These are phyloP conservation scores for Atethmia centrago DNA, from an alignment of 2,888 invertebrate genomes.

Conservation along the genomic window DNA sequence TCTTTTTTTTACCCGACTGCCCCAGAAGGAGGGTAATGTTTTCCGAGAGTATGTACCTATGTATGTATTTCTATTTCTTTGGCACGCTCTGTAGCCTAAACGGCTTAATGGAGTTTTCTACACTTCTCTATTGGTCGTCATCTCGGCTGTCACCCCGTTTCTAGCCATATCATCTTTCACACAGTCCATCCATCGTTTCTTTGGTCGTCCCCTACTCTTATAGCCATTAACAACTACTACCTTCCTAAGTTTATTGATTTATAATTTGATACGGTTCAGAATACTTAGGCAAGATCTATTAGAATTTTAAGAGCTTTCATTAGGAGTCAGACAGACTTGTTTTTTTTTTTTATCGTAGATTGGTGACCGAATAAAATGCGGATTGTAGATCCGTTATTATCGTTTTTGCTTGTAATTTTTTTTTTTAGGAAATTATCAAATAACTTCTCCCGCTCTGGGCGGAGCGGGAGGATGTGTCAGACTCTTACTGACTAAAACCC, in stretches of 20 bases:
- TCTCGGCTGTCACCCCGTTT: neutral
- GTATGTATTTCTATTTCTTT: too few species aligned
- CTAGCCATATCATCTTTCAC: neutral
- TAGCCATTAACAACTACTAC: too few species aligned
- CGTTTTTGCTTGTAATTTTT: neutral
- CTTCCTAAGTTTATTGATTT: too few species aligned
- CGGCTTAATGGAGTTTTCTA: too few species aligned
- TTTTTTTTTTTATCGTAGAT: neutral
- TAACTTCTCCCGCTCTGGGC: too few species aligned
- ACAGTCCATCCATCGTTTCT: neutral
- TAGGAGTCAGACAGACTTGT: neutral
- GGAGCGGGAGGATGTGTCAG: too few species aligned
- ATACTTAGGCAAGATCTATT: neutral
- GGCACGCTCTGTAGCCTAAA: too few species aligned
- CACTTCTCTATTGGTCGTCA: neutral
- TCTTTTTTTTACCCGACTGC: too few species aligned
- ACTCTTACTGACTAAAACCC: too few species aligned
- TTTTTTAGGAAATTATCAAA: too few species aligned
- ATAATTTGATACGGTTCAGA: neutral
- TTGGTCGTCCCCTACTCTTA: neutral
- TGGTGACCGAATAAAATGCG: neutral
- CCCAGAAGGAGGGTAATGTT: too few species aligned
- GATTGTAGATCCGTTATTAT: neutral
- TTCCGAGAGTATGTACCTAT: too few species aligned
- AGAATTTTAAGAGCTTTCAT: neutral